Evolutionary conservation across 2,797 vertebrate species (phyloP).

Genomic region (Australoheros facetus): DNA sequence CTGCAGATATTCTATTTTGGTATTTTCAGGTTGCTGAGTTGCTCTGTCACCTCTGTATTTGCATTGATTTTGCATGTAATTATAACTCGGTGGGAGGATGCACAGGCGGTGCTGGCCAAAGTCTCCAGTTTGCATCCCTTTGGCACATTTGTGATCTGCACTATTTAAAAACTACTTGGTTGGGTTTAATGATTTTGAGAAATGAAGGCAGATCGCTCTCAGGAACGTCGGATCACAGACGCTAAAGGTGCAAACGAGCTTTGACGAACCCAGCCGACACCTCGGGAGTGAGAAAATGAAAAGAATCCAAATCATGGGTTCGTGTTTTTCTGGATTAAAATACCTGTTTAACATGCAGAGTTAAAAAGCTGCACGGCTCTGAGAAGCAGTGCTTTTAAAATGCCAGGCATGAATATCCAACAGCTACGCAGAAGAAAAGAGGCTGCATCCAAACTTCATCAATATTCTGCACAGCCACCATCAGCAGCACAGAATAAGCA

Average conservation of each 20-base stretch:
- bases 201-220: neutral
- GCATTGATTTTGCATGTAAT: neutral
- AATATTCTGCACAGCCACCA: slow-evolving; percentile 36
- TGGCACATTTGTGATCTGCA: neutral
- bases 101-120: neutral
- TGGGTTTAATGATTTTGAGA: neutral
- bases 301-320: too few species aligned
- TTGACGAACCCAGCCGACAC: neutral
- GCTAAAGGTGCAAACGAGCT: neutral
- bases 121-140: neutral
- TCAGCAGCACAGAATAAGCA: slow-evolving; percentile 25
- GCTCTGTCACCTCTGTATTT: neutral
- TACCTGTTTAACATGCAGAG: neutral
- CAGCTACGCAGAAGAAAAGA: neutral
- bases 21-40: neutral
- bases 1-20: neutral
- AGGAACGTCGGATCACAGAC: neutral
- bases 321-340: too few species aligned
- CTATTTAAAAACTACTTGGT: neutral
- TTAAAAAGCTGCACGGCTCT: neutral
- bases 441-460: slow-evolving; percentile 27
- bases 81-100: neutral
- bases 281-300: neutral
- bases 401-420: neutral
- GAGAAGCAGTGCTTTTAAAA: neutral